phyloP scores from a whole-genome alignment of 2,888 invertebrate genomes.

The Ypsolopha scabrella region DNA sequence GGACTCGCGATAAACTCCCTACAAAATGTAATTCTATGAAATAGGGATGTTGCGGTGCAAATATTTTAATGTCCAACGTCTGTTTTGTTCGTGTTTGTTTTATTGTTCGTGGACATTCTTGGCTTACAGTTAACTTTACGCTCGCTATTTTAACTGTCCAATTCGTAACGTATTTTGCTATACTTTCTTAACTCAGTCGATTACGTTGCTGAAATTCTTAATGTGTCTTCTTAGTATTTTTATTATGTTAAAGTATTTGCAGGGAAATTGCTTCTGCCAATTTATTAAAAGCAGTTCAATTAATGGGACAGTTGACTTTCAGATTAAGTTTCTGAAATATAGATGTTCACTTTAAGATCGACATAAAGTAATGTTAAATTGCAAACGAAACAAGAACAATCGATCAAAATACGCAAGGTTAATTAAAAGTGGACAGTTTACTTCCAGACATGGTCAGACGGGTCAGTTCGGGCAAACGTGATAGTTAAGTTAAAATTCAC shows the following conservation, averaged over 20 bases:
- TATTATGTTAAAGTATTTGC: no score
- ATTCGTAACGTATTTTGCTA: no score
- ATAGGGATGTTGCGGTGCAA: constrained; percentile 35
- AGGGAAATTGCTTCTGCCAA: background rate
- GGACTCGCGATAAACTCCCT: constrained; percentile 46
- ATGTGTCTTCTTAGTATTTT: no score
- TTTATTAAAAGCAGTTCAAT: background rate
- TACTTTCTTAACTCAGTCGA: no score
- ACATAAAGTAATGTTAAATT: constrained; percentile 22
- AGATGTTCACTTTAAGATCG: constrained; percentile 20
- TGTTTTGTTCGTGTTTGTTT: background rate
- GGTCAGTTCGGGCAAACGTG: constrained; percentile 25
- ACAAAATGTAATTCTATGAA: constrained; percentile 7
- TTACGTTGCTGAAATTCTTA: no score
- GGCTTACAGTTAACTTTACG: no score
- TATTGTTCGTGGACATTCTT: no score
- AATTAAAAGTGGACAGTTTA: constrained; percentile 51
- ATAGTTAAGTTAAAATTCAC: constrained; percentile 51
- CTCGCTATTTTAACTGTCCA: no score
- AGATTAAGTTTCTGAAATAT: constrained; percentile 9
- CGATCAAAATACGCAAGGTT: constrained; percentile 39
- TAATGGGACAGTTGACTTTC: background rate
- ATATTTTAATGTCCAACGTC: constrained; percentile 24
- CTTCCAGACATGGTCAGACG: constrained; percentile 37
- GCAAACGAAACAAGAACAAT: constrained; percentile 48